A percentile compares a stretch with the other conserved stretches of the same genome.
phyloP scores from a whole-genome alignment of 2,888 invertebrate species.

The Zeuzera pyrina region DNA sequence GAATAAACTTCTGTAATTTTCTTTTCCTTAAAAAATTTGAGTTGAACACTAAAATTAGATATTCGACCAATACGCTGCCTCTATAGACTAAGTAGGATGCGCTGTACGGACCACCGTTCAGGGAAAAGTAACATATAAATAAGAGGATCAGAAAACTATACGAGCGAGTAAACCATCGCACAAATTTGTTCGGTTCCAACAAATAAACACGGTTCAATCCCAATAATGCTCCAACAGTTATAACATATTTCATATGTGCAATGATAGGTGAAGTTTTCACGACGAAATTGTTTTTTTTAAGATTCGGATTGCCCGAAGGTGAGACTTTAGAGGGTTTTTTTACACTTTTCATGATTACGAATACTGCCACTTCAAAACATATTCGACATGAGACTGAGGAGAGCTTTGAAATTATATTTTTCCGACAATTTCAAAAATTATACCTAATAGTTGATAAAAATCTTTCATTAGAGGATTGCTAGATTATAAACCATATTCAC shows the following conservation, averaged over 20 bases:
- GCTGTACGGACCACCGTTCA: constrained; percentile 11
- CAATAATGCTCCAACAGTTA: constrained; percentile 21
- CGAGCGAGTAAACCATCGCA: constrained; percentile 16
- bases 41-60: constrained; percentile 24
- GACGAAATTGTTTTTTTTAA: too few species aligned
- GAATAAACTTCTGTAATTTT: constrained; percentile 26
- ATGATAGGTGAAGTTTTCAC: too few species aligned
- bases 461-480: too few species aligned
- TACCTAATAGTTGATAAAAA: too few species aligned
- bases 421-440: too few species aligned
- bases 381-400: too few species aligned
- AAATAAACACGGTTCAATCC: constrained; percentile 33
- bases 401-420: too few species aligned
- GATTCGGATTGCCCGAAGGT: too few species aligned
- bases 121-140: constrained; percentile 14
- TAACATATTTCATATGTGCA: constrained; percentile 23
- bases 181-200: constrained; percentile 19
- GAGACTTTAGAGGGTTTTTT: too few species aligned
- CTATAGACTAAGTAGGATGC: constrained; percentile 26
- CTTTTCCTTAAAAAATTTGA: constrained; percentile 25
- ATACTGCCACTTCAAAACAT: too few species aligned
- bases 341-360: too few species aligned
- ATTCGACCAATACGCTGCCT: constrained; percentile 27
- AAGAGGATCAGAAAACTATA: constrained; percentile 16
- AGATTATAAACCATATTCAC: too few species aligned